Evolutionary conservation across 2,888 invertebrate species (phyloP), one percentile per base, ranked within the genome.

Genomic region (Sympetrum striolatum): DNA sequence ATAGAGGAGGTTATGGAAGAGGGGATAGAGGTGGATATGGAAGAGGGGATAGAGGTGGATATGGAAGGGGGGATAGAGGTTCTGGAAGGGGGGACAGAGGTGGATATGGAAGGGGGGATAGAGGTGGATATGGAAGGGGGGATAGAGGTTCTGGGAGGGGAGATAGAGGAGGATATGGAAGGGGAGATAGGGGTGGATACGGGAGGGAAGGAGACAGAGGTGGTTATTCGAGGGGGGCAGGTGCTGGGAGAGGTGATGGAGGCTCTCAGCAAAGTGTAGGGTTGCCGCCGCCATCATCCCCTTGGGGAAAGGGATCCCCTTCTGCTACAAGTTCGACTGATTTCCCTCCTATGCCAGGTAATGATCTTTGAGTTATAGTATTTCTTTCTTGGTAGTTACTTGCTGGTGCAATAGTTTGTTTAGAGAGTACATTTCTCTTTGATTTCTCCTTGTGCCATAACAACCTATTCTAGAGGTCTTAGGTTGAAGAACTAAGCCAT

Each of bases 101-200:
- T 94, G 92, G 94, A 94, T 0, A 90, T 91, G 0, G 94, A 94
- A 91, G 93, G 93, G 86, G 31, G 39, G 39, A 35, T 6, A 18
- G 39, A 39, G 18, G 82, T 90, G 82, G 90, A 31, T 10, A 81
- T 48, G 90, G 64, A 31, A 64, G 35, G 44, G 82, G 31, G 22
- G 79, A 37, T 10, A 22, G 86, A 31, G 31, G 58, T 14, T 10
- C 35, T 25, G 25, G 60, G 10, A 53, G 37, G 0, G 86, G 5
- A n/a, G 60, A 53, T 31, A 14, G 58, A 0, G 64, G 64, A 10
- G 60, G 35, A 53, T 58, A n/a, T n/a, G 44, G 31, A 39, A 15
- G 39, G 12, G 58, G 53, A 22, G 35, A 64, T n/a, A 44, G 53
- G 31, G 53, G 37, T 15, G 82, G n/a, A 2, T 5, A 22, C 12